Base-by-base conservation (phyloP, 2,113 vertebrate genomes). In the Crotophaga sulcirostris region DNA sequence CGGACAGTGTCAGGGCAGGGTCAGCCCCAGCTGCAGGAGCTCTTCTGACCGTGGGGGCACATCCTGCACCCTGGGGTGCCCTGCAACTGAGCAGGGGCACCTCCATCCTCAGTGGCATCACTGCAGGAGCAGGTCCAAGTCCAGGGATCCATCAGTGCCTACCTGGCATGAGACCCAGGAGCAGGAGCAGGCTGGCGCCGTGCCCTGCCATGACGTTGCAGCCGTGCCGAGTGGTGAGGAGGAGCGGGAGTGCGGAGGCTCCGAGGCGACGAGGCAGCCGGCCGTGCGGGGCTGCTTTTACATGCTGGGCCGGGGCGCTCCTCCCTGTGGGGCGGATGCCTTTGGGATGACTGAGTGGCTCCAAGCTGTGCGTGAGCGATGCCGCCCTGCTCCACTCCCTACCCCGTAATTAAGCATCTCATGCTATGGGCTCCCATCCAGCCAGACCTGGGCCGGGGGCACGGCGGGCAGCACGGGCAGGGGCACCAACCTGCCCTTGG, bases 161-260 rank as follows among this genome's bases (percentile, higher is more conserved):
- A 98, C 98, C 98, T 98, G 98, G 97, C 95, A 96, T 96, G 73
- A 98, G 59, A 91, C 96, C 98, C 92, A 97, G 51, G 13, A 97
- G 96, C 25, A 98, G 95, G 66, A 98, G 89, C 72, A 90, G 95
- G 89, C 96, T 77, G 10, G 64, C 60, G 85, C 97, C 93, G 82
- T 51, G 83, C 90, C 89, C 86, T 95, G 95, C 97, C 97, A 98
- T 98, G 87, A 68, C 85, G 87, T 86, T 79, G 88, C 42, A 24
- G 81, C 93, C 66, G 87, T 93, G 74, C 66, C 16, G 51, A 62
- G 81, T 18, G 19, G 38, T 25, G 86, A 62, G 87, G 84, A 82
- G 63, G 80, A 80, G 23, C 3, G 25, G 80, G 77, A 67, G 81
- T n/a, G 13, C 66, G 47, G 66, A 69, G 40, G 87, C 82, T 92